These are phyloP conservation scores for Dreissena rostriformis DNA, from an alignment of 1,140 invertebrate species.

Conservation along the genomic window DNA sequence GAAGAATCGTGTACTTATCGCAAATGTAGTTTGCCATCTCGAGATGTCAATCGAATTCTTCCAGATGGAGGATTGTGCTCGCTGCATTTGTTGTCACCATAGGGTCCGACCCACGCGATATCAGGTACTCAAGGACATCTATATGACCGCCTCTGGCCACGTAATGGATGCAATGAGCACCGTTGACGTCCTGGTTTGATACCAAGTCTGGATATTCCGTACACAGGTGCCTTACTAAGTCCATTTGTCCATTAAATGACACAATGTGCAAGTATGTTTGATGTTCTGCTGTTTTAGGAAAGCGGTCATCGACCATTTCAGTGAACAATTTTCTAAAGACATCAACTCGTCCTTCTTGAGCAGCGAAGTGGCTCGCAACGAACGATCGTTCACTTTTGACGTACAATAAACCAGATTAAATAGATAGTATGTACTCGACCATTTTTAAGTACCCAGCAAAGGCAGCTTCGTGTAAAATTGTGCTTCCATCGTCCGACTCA, in stretches of 20 bases:
- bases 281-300: conserved; percentile 3
- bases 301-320: not conserved
- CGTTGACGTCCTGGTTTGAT: conserved; percentile 10
- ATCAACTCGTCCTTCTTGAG: conserved; percentile 48
- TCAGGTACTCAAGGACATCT: conserved; percentile 10
- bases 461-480: conserved; percentile 46
- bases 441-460: conserved; percentile 39
- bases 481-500: conserved; percentile 41
- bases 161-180: conserved; percentile 24
- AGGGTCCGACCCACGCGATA: conserved; percentile 28
- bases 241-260: conserved; percentile 34
- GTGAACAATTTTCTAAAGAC: not conserved
- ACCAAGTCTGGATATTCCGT: not conserved
- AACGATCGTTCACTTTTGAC: conserved; percentile 19
- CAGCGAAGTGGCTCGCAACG: conserved; percentile 36
- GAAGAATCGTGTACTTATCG: conserved; percentile 12
- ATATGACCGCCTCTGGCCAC: conserved; percentile 32
- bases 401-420: conserved; percentile 13
- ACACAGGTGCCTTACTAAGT: conserved; percentile 32
- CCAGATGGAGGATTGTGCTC: conserved; percentile 38
- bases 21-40: conserved; percentile 32
- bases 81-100: not conserved
- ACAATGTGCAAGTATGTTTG: conserved; percentile 47
- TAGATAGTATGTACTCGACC: conserved; percentile 30
- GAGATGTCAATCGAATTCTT: conserved; percentile 25